Evolutionary conservation across 2,888 invertebrate species (phyloP).

Genomic region (Idaea straminata): DNA sequence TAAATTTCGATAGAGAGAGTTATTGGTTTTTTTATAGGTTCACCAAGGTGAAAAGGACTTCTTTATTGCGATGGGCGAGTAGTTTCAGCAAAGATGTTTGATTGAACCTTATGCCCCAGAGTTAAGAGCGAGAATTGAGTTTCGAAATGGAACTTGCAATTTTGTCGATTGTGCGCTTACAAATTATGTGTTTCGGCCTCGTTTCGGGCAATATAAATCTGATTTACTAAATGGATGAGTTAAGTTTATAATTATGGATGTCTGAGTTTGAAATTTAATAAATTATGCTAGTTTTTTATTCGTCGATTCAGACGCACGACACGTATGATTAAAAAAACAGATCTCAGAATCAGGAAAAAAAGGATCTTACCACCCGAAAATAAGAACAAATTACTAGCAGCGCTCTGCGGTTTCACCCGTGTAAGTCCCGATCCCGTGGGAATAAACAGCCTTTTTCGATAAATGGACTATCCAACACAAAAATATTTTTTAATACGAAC

Average conservation of each 20-base stretch:
- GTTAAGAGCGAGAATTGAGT: background rate
- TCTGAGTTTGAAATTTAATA: background rate
- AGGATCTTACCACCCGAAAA: too few species aligned
- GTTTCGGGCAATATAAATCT: background rate
- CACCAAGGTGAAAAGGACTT: conserved; percentile 10
- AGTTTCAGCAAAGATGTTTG: background rate
- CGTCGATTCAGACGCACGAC: background rate
- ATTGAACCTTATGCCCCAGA: background rate
- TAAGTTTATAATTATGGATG: background rate
- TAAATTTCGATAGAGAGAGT: conserved; percentile 27
- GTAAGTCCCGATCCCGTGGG: too few species aligned
- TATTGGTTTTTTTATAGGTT: conserved; percentile 24
- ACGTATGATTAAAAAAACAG: too few species aligned
- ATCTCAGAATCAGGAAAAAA: too few species aligned
- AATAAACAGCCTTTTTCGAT: too few species aligned
- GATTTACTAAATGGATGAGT: background rate
- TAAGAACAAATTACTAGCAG: too few species aligned
- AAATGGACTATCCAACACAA: too few species aligned
- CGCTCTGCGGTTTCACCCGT: too few species aligned
- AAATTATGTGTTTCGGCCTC: background rate
- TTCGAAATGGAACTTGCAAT: background rate
- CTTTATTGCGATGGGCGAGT: background rate
- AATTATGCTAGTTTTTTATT: background rate
- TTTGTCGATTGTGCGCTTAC: background rate
- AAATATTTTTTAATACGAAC: too few species aligned